A percentile compares a stretch with the other conserved stretches of the same genome.
phyloP scores from a whole-genome alignment of 2,797 vertebrate genomes.

The Helostoma temminkii region DNA sequence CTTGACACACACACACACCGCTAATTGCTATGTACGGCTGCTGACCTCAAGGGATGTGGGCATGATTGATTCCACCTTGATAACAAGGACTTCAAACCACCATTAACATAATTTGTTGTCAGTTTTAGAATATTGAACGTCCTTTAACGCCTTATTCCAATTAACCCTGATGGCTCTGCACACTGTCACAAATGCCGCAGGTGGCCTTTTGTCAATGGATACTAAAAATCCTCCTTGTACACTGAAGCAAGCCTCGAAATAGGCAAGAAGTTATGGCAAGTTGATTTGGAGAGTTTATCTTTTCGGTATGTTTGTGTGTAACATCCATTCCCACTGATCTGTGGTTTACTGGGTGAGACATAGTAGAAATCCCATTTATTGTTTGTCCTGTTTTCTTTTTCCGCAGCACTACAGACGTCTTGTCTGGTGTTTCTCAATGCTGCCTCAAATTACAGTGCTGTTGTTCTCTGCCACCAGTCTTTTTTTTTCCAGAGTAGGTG shows the following conservation, averaged over 20 bases:
- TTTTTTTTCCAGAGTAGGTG: slow-evolving; percentile 36
- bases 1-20: slow-evolving; percentile 24
- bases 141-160: slow-evolving; percentile 76
- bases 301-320: not conserved
- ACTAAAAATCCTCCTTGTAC: slow-evolving; percentile 34
- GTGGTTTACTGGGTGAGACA: not conserved
- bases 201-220: slow-evolving; percentile 64
- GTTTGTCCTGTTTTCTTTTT: slow-evolving; percentile 14
- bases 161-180: slow-evolving; percentile 76
- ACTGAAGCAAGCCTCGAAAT: slow-evolving; percentile 41
- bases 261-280: slow-evolving; percentile 23
- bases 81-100: slow-evolving; percentile 75
- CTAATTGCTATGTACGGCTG: slow-evolving; percentile 75
- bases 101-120: slow-evolving; percentile 83
- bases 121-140: slow-evolving; percentile 75
- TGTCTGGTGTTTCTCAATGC: slow-evolving; percentile 26
- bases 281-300: not conserved
- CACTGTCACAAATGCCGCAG: slow-evolving; percentile 68
- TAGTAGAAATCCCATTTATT: slow-evolving; percentile 12
- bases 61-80: slow-evolving; percentile 81
- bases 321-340: not conserved
- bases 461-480: slow-evolving; percentile 35
- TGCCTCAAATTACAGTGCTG: slow-evolving; percentile 53
- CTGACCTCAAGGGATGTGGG: slow-evolving; percentile 72
- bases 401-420: slow-evolving; percentile 11